A percentile compares a stretch with the other conserved stretches of the same genome.
These are phyloP conservation scores for Fratercula arctica DNA, from an alignment of 2,797 vertebrate species.

Conservation along the genomic window DNA sequence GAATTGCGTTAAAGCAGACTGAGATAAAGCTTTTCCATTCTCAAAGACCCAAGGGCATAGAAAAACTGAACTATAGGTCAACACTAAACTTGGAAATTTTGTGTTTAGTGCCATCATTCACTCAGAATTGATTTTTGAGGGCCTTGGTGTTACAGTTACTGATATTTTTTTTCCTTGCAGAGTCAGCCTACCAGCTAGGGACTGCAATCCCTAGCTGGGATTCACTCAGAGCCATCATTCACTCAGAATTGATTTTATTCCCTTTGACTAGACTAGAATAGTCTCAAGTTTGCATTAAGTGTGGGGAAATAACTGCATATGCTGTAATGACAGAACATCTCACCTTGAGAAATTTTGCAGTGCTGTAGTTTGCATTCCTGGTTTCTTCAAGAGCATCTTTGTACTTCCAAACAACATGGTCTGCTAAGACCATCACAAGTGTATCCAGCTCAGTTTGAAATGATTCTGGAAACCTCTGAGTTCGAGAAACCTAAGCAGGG, in stretches of 20 bases:
- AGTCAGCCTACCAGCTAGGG: too few species aligned
- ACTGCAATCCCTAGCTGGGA: too few species aligned
- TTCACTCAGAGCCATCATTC: neutral
- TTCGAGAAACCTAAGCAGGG: constrained; percentile 84
- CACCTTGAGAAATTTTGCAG: constrained; percentile 94
- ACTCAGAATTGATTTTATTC: neutral
- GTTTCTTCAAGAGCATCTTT: constrained; percentile 90
- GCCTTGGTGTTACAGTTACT: too few species aligned
- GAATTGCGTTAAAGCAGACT: neutral
- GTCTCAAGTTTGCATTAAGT: neutral
- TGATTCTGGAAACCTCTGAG: constrained; percentile 90
- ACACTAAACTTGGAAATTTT: neutral
- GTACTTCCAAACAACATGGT: constrained; percentile 94
- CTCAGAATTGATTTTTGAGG: neutral
- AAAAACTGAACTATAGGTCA: neutral
- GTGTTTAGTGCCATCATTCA: neutral
- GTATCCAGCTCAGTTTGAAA: constrained; percentile 88
- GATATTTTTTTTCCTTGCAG: too few species aligned
- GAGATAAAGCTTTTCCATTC: neutral
- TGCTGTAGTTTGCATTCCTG: constrained; percentile 88
- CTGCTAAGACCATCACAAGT: constrained; percentile 88
- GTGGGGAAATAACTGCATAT: neutral
- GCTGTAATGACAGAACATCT: neutral
- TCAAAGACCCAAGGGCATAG: neutral
- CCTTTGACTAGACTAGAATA: neutral